phyloP scores from a whole-genome alignment of 2,113 vertebrate species.

The Podarcis cretensis region DNA sequence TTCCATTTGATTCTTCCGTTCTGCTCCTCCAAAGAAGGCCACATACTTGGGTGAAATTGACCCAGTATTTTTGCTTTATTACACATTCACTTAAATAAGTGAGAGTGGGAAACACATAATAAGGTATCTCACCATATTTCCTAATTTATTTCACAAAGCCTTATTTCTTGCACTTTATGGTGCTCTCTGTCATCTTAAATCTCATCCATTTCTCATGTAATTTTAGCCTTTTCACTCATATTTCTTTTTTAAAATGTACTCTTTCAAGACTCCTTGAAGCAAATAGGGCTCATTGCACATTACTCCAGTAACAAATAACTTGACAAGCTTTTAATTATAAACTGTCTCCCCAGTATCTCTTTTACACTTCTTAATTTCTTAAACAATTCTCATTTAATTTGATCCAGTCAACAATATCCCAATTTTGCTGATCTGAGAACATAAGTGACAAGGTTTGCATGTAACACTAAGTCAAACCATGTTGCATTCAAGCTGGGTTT shows the following conservation, averaged over 20 bases:
- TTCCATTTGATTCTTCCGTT: background rate
- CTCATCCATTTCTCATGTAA: background rate
- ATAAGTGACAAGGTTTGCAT: background rate
- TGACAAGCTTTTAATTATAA: slow-evolving; percentile 49
- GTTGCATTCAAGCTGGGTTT: no score
- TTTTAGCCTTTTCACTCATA: background rate
- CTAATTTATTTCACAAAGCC: background rate
- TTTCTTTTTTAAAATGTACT: slow-evolving; percentile 3
- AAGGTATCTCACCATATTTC: background rate
- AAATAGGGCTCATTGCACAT: slow-evolving; percentile 47
- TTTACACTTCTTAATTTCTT: slow-evolving; percentile 43
- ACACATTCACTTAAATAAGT: background rate
- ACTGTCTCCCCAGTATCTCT: slow-evolving; percentile 20
- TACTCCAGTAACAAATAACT: slow-evolving; percentile 9
- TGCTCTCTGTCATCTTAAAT: background rate
- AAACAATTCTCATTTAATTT: slow-evolving; percentile 38
- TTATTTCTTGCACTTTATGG: background rate
- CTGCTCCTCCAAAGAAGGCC: background rate
- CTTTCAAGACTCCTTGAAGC: slow-evolving; percentile 25
- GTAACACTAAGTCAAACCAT: no score
- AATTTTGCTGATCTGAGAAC: slow-evolving; percentile 50
- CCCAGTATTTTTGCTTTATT: background rate
- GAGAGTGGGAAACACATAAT: background rate
- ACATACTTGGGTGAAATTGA: background rate
- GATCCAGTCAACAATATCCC: slow-evolving; percentile 22